Conservation (phyloP, 2,113 vertebrate species). For the Xyrauchen texanus region DNA sequence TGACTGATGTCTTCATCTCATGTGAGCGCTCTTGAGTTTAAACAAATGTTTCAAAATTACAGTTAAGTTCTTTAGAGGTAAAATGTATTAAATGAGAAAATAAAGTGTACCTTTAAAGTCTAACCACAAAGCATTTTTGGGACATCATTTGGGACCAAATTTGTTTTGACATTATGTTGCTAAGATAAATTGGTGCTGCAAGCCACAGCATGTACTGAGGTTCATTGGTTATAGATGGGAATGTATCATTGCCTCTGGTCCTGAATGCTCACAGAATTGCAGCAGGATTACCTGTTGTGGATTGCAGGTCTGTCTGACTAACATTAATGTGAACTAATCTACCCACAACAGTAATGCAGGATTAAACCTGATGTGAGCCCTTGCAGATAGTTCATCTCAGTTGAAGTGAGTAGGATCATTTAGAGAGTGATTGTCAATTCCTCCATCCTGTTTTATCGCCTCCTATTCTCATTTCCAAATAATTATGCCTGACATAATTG, state of each 20-base stretch:
- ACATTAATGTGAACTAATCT: constrained; percentile 21
- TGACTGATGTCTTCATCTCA: too few relatives aligned
- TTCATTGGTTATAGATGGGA: constrained; percentile 35
- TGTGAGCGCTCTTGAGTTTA: too few relatives aligned
- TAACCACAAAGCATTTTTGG: too few relatives aligned
- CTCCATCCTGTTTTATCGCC: constrained; percentile 40
- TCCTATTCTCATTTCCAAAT: constrained; percentile 59
- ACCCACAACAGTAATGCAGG: constrained; percentile 28
- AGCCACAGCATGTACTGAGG: constrained; percentile 46
- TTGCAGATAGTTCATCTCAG: constrained; percentile 38
- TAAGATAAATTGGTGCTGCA: too few relatives aligned
- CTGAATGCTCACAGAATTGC: constrained; percentile 31
- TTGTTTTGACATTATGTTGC: too few relatives aligned
- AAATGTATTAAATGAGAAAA: too few relatives aligned
- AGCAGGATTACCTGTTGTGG: not conserved
- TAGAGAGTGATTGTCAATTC: constrained; percentile 48
- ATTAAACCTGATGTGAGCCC: constrained; percentile 43
- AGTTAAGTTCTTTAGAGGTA: too few relatives aligned
- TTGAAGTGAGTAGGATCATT: constrained; percentile 28
- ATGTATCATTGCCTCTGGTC: constrained; percentile 55
- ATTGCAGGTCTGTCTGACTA: too few relatives aligned
- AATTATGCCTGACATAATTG: constrained; percentile 66
- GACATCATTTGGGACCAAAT: too few relatives aligned
- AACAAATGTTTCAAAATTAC: too few relatives aligned
- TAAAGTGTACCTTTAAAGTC: too few relatives aligned